Percentiles rank a stretch among this genome's conserved stretches.
These are phyloP conservation scores for Cotesia vestalis DNA, from an alignment of 1,140 invertebrate species.

Conservation along the genomic window DNA sequence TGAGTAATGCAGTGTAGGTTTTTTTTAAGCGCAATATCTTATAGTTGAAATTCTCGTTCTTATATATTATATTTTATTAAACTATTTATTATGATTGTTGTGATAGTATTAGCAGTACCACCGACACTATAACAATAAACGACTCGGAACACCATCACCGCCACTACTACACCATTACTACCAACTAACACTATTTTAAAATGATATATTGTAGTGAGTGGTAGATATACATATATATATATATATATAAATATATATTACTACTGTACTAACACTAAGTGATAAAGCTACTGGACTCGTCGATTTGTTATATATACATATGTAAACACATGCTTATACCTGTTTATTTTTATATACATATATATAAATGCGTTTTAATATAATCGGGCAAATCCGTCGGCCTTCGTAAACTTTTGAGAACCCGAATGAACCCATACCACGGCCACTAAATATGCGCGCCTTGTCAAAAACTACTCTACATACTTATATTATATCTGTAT, in stretches of 20 bases:
- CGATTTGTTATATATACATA: conserved; percentile 10
- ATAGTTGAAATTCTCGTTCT: no score
- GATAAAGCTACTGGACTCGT: not conserved
- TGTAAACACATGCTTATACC: not conserved
- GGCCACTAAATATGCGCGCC: conserved; percentile 40
- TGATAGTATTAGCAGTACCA: conserved; percentile 14
- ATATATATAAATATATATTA: no score
- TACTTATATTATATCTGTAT: conserved; percentile 9
- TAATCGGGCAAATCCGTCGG: conserved; percentile 35
- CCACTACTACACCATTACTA: no score
- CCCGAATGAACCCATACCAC: conserved; percentile 21
- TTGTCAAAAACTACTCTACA: conserved; percentile 37
- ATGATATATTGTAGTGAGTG: no score
- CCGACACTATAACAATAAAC: not conserved
- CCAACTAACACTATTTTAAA: no score
- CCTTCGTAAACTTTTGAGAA: conserved; percentile 20
- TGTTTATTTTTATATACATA: not conserved
- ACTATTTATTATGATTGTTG: conserved; percentile 1
- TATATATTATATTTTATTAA: conserved; percentile 4
- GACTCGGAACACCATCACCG: no score
- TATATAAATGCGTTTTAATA: conserved; percentile 12
- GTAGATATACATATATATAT: no score
- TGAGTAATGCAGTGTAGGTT: no score
- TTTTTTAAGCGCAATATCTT: no score
- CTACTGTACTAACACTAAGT: not conserved